Base-by-base conservation (phyloP, 2,797 vertebrate species). In the Meriones psammophilus region DNA sequence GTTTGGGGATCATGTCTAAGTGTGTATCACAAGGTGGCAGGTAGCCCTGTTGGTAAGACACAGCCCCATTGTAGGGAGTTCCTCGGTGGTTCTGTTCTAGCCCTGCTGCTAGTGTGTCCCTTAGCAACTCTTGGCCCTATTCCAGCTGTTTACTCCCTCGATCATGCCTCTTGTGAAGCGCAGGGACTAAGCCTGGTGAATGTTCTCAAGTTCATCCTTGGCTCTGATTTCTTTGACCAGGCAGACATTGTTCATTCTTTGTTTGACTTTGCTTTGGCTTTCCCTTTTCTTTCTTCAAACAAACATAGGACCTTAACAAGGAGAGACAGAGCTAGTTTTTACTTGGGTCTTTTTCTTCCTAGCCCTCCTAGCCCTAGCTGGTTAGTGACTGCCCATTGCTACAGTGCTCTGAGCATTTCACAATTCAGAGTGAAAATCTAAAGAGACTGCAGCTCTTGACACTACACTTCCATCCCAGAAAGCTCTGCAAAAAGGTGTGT, bases 381-480 rank as follows among this genome's bases (percentile, higher is more conserved):
- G 64, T 17, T 26, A 4, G 14, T 78, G 50, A 64, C 73, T 13
- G 28, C 15, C 15, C 5, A 36, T 33, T 80, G 88, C 24, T n/a
- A 22, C 24, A 60, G 62, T 14, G 50, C 14, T 26, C 3, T 71
- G 7, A 66, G 88, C 20, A 20, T 76, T 62, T 76, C 60, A 26
- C 0, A 1, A 5, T 26, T 13, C 74, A 60, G 36, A 50, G 10
- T 2, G 36, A 22, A 77, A 54, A 50, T 22, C 22, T 42, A 54
- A 8, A 50, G 42, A 68, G 18, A 42, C 15, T 2, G 3, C 42
- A 68, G 3, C 62, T 85, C 81, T 58, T 64, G 5, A 28, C n/a
- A 4, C 36, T 12, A 4, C 0, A 0, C 30, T 9, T 0, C 18
- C 77, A 56, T 4, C 24, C 62, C 50, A 1, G 50, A n/a, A 66